Base-by-base conservation (phyloP, 1,140 invertebrate species). In the Bombus consobrinus region DNA sequence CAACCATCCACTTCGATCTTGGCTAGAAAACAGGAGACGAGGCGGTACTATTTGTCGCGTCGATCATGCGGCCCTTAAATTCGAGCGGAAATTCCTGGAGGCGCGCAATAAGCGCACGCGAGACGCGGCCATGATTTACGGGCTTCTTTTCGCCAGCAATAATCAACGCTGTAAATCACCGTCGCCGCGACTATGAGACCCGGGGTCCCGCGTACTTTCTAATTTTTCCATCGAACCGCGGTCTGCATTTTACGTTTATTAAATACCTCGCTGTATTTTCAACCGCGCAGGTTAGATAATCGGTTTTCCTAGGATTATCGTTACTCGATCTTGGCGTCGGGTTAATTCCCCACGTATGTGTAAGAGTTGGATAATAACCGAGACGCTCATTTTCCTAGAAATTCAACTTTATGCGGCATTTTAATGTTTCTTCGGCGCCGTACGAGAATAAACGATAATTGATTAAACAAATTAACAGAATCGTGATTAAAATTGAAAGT, bases 141-240 rank as follows among this genome's bases (percentile, higher is more conserved):
- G 53, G 53, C 66, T 85, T 72, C 76, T 80, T 79, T 85, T 72
- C 83, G 66, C 82, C n/a, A 22, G 75, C 53, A 69, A 71, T 85
- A 85, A 85, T 85, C 66, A 80, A 72, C 83, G 53, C 66, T 34
- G 41, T 84, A 79, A 84, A 84, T 84, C 82, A 78, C 74, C 74
- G 47, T 15, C 73, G 28, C n/a, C n/a, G 32, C 47, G 57, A 84
- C 68, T 71, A 79, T 84, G 79, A 84, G 73, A 34, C 10, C 34
- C 28, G 28, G 39, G 25, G 9, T 25, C 10, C 8, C 81, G n/a
- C 32, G 75, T 69, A 78, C 57, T 59, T 71, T 79, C 75, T 68
- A 84, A 84, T 84, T 69, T 78, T 82, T 78, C 39, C 82, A 71
- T 84, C 75, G 41, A 78, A 28, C 22, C 28, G 28, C 37, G 2